A percentile compares a stretch with the other conserved stretches of the same genome.
These are phyloP conservation scores for Spisula solida DNA, from an alignment of 2,888 invertebrate species.

Conservation along the genomic window DNA sequence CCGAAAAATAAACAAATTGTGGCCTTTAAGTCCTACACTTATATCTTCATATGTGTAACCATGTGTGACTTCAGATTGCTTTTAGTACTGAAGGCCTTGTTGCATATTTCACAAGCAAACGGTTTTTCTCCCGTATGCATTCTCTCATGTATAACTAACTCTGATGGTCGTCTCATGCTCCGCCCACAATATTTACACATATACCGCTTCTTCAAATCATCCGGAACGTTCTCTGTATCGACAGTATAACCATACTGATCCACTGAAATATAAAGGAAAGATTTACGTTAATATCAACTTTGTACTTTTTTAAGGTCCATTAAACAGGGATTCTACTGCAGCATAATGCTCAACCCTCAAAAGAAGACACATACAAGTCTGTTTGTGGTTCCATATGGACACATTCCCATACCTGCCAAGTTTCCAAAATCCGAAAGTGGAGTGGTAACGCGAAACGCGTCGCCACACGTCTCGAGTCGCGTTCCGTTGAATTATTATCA, in stretches of 20 bases:
- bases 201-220: not conserved
- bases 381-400: too few species aligned
- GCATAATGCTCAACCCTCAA: too few species aligned
- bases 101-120: conserved; percentile 45
- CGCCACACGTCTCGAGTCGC: too few species aligned
- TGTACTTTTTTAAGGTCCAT: too few species aligned
- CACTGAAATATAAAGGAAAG: not conserved
- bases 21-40: too few species aligned
- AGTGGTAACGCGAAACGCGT: too few species aligned
- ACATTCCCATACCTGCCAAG: too few species aligned
- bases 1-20: too few species aligned
- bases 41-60: conserved; percentile 14
- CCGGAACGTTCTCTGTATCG: not conserved
- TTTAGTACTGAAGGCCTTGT: conserved; percentile 34
- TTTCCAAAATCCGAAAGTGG: too few species aligned
- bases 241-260: not conserved
- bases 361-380: too few species aligned
- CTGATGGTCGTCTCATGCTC: not conserved
- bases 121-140: conserved; percentile 56
- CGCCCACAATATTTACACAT: conserved; percentile 30
- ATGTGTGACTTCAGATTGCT: conserved; percentile 49
- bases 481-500: too few species aligned
- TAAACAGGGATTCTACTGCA: too few species aligned
- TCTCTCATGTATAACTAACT: conserved; percentile 33
- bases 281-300: not conserved